A percentile compares a stretch with the other conserved stretches of the same genome.
Conservation (phyloP, 2,113 vertebrate species). For the Suncus etruscus region DNA sequence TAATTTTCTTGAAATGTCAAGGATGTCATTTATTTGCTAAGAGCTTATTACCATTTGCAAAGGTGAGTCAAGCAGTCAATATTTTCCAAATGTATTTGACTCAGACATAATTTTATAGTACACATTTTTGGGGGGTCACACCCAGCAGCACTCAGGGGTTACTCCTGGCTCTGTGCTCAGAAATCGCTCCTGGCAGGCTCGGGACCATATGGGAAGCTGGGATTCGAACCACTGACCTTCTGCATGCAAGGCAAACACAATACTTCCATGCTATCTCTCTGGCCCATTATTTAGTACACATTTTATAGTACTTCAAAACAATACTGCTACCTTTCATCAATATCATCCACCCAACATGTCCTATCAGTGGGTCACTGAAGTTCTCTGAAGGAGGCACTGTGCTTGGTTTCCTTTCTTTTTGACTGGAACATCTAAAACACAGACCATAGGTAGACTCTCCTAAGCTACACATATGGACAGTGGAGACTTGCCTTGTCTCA, state of each 20-base stretch:
- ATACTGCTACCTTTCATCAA: neutral
- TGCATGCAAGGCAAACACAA: too few species aligned
- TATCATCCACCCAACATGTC: neutral
- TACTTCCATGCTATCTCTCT: too few species aligned
- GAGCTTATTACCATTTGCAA: neutral
- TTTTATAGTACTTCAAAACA: neutral
- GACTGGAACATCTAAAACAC: neutral
- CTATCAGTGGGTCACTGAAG: neutral
- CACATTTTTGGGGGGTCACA: too few species aligned
- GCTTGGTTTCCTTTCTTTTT: neutral
- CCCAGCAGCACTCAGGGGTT: too few species aligned
- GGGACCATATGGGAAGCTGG: too few species aligned
- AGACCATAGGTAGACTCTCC: neutral
- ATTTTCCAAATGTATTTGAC: conserved; percentile 8
- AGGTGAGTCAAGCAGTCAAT: neutral
- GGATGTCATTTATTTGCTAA: neutral
- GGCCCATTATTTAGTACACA: too few species aligned
- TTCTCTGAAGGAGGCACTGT: neutral
- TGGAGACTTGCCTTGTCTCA: neutral
- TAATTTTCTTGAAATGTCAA: neutral
- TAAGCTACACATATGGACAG: neutral
- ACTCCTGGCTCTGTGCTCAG: too few species aligned
- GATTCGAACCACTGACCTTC: too few species aligned
- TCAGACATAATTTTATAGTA: conserved; percentile 36
- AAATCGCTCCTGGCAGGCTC: too few species aligned